phyloP scores from a whole-genome alignment of 2,888 invertebrate species.

The Scaptomyza parva region DNA sequence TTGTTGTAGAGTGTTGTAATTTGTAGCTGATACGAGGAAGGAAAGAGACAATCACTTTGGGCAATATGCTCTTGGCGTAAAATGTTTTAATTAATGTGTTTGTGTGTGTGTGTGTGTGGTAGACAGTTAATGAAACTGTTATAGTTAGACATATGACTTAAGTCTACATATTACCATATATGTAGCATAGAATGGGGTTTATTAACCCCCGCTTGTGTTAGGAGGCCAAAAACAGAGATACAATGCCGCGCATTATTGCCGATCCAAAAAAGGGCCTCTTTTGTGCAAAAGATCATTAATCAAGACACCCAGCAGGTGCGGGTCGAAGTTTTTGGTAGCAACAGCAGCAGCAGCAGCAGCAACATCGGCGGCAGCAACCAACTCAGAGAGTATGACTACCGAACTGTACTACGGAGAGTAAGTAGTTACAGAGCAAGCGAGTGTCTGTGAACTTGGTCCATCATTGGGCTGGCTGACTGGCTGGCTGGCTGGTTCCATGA shows the following conservation, averaged over 20 bases:
- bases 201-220: slow-evolving; percentile 67
- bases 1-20: slow-evolving; percentile 45
- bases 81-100: slow-evolving; percentile 76
- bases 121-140: slow-evolving; percentile 78
- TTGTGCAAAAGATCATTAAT: slow-evolving; percentile 68
- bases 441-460: slow-evolving; percentile 28
- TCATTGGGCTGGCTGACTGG: no score
- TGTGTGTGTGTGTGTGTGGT: slow-evolving; percentile 39
- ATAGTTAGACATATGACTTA: slow-evolving; percentile 63
- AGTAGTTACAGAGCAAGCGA: slow-evolving; percentile 25
- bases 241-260: slow-evolving; percentile 18
- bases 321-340: slow-evolving; percentile 70
- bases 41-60: slow-evolving; percentile 57
- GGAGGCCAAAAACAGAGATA: slow-evolving; percentile 14
- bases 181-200: slow-evolving; percentile 65
- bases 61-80: slow-evolving; percentile 53
- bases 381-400: slow-evolving; percentile 60
- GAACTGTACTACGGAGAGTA: slow-evolving; percentile 66
- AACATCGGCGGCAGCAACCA: slow-evolving; percentile 1
- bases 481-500: slow-evolving; percentile 54
- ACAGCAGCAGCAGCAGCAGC: slow-evolving; percentile 36
- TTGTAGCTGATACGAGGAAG: slow-evolving; percentile 12
- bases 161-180: slow-evolving; percentile 66
- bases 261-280: slow-evolving; percentile 70
- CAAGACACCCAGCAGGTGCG: slow-evolving; percentile 77